phyloP scores from a whole-genome alignment of 2,888 invertebrate genomes.

The Trichogramma dendrolimi region DNA sequence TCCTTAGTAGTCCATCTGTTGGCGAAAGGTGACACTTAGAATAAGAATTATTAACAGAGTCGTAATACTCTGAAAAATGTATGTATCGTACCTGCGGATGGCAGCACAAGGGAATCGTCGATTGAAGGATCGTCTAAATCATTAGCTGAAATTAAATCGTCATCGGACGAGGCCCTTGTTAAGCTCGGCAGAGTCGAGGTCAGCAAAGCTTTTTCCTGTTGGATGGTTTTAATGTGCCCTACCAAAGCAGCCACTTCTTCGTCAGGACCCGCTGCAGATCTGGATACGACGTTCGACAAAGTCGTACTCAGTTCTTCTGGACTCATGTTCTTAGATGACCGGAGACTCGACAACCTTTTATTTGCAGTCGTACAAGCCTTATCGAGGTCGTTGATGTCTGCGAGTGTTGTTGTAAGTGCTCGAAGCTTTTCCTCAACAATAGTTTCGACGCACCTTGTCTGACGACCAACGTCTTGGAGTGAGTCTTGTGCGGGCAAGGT shows the following conservation, averaged over 20 bases:
- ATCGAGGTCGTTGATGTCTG: constrained; percentile 87
- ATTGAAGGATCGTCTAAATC: constrained; percentile 72
- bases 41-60: background rate
- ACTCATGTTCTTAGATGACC: constrained; percentile 69
- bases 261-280: constrained; percentile 43
- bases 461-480: constrained; percentile 82
- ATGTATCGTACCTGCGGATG: constrained; percentile 43
- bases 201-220: constrained; percentile 76
- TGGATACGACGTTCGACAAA: constrained; percentile 38
- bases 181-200: constrained; percentile 76
- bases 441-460: constrained; percentile 85
- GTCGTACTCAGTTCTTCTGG: constrained; percentile 56
- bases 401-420: constrained; percentile 78
- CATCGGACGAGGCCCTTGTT: constrained; percentile 80
- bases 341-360: constrained; percentile 71
- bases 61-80: background rate
- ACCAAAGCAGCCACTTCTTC: constrained; percentile 74
- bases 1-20: constrained; percentile 47
- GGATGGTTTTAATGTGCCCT: constrained; percentile 75
- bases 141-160: constrained; percentile 72
- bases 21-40: background rate
- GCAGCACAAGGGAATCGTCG: constrained; percentile 52
- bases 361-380: constrained; percentile 81
- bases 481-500: constrained; percentile 87
- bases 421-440: constrained; percentile 82